Evolutionary conservation across 2,113 vertebrate genomes (phyloP).

Genomic region (Clarias magur): DNA sequence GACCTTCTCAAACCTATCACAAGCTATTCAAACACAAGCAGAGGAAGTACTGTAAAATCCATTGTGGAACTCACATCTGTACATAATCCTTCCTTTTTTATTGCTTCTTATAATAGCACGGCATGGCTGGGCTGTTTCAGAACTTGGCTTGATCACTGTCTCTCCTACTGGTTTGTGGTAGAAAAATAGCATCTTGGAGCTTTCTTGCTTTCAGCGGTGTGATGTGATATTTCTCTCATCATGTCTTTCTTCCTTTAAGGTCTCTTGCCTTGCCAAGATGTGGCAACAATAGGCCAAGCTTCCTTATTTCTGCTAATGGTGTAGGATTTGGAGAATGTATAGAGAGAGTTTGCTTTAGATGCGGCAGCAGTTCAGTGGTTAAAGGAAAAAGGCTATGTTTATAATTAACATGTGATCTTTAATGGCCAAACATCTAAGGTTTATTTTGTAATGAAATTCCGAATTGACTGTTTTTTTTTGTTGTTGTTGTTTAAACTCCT

Average conservation of each 20-base stretch:
- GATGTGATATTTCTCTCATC: slow-evolving; percentile 31
- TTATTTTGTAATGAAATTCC: neutral
- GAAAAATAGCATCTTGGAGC: slow-evolving; percentile 24
- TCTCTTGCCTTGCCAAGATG: slow-evolving; percentile 26
- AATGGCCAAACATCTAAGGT: neutral
- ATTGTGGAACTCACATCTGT: slow-evolving; percentile 50
- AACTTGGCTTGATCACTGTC: slow-evolving; percentile 24
- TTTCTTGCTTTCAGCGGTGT: slow-evolving; percentile 18
- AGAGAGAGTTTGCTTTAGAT: neutral
- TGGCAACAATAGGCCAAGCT: slow-evolving; percentile 12
- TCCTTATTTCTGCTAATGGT: slow-evolving; percentile 24
- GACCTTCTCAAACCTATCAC: neutral
- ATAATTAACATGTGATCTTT: neutral
- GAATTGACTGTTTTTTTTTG: neutral
- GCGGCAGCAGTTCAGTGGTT: neutral
- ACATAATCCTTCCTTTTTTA: slow-evolving; percentile 48
- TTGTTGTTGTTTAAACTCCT: neutral
- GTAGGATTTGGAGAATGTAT: neutral
- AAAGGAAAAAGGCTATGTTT: neutral
- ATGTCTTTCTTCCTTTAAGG: slow-evolving; percentile 30
- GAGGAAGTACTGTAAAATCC: slow-evolving; percentile 46
- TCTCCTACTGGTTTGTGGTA: slow-evolving; percentile 39
- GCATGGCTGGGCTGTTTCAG: slow-evolving; percentile 33
- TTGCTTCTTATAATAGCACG: slow-evolving; percentile 43
- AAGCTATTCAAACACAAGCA: slow-evolving; percentile 25